Evolutionary conservation across 2,113 vertebrate genomes (phyloP).

Genomic region (Austrofundulus limnaeus): DNA sequence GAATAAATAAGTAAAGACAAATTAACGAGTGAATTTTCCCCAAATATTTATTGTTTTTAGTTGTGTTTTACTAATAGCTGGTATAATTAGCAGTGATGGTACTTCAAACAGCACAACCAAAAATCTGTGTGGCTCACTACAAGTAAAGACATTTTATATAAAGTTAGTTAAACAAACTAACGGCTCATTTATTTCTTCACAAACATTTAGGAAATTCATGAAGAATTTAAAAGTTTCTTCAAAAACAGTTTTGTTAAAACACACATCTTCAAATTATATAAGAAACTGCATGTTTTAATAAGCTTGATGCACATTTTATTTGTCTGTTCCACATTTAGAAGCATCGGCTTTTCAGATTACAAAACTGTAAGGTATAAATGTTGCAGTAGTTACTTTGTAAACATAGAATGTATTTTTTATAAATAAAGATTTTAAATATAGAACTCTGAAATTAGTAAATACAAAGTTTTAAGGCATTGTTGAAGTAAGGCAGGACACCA

Average conservation of each 20-base stretch:
- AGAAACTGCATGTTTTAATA: slow-evolving; percentile 4
- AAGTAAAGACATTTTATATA: neutral
- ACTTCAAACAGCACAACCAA: neutral
- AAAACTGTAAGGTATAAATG: slow-evolving; percentile 48
- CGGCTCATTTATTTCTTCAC: too few relatives aligned
- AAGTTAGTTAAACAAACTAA: neutral
- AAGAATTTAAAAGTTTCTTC: too few relatives aligned
- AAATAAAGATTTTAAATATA: slow-evolving; percentile 62
- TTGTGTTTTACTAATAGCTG: neutral
- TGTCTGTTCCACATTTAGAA: slow-evolving; percentile 2
- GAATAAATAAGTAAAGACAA: neutral
- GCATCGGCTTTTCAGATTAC: slow-evolving; percentile 11
- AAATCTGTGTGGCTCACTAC: slow-evolving; percentile 4
- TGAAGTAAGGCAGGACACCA: slow-evolving; percentile 4
- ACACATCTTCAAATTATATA: neutral
- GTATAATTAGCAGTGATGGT: too few relatives aligned
- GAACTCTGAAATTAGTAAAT: slow-evolving; percentile 44
- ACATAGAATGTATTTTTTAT: slow-evolving; percentile 40
- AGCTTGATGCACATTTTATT: slow-evolving; percentile 9
- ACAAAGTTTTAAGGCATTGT: slow-evolving; percentile 59
- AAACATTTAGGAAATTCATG: too few relatives aligned
- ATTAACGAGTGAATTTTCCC: neutral
- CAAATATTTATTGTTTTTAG: neutral
- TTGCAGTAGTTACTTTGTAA: slow-evolving; percentile 28
- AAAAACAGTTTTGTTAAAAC: neutral